phyloP scores from a whole-genome alignment of 2,113 vertebrate species.

The Chitala chitala region DNA sequence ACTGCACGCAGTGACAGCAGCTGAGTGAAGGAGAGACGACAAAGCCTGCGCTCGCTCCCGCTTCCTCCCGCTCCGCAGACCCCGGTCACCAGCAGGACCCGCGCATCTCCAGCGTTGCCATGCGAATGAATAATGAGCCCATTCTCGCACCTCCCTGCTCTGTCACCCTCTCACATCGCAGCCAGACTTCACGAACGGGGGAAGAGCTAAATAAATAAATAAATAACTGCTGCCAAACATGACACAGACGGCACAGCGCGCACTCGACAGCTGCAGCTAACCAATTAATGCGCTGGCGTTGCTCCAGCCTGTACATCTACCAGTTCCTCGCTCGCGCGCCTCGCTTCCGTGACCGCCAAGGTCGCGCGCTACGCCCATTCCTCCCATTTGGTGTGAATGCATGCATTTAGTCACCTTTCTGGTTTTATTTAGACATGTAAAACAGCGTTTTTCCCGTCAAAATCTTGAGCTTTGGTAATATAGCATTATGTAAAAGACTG shows the following conservation, averaged over 20 bases:
- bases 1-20: no score
- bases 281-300: conserved; percentile 4
- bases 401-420: not conserved
- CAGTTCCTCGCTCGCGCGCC: not conserved
- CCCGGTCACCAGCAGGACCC: no score
- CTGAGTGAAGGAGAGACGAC: no score
- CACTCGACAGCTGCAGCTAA: conserved; percentile 1
- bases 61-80: not conserved
- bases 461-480: not conserved
- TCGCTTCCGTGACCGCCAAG: not conserved
- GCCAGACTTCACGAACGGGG: conserved; percentile 10
- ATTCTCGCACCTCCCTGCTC: not conserved
- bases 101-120: no score
- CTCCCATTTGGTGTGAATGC: not conserved
- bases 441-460: not conserved
- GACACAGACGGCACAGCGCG: not conserved
- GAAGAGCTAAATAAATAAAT: not conserved
- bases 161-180: not conserved
- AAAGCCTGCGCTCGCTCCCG: not conserved
- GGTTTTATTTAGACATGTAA: not conserved
- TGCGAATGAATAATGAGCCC: not conserved
- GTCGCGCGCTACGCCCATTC: not conserved
- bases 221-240: not conserved
- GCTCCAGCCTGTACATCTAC: not conserved
- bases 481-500: not conserved